phyloP scores from a whole-genome alignment of 2,888 invertebrate genomes.

The Drosophila neotestacea region DNA sequence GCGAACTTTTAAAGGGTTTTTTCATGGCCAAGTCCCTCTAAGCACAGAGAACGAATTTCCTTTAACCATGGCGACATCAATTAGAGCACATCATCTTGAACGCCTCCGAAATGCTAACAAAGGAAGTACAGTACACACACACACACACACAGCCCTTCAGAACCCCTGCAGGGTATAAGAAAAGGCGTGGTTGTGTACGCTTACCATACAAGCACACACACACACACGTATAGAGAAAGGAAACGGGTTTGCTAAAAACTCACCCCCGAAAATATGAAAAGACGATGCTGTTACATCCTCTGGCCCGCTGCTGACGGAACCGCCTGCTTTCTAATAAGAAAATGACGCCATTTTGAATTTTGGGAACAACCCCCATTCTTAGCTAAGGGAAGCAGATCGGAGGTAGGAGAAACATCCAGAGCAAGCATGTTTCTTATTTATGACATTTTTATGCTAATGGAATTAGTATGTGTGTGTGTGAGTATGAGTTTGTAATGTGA shows the following conservation, averaged over 20 bases:
- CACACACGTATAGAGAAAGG: neutral
- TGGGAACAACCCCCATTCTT: slow-evolving; percentile 61
- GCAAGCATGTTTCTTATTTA: slow-evolving; percentile 76
- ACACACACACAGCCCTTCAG: slow-evolving; percentile 34
- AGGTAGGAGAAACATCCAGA: slow-evolving; percentile 42
- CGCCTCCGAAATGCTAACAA: slow-evolving; percentile 43
- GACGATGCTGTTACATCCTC: slow-evolving; percentile 39
- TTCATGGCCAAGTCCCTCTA: slow-evolving; percentile 56
- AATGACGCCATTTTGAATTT: slow-evolving; percentile 82
- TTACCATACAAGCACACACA: neutral
- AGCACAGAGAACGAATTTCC: neutral
- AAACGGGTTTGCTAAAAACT: slow-evolving; percentile 73
- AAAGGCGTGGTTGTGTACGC: slow-evolving; percentile 67
- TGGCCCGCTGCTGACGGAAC: slow-evolving; percentile 7
- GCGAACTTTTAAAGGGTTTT: slow-evolving; percentile 52
- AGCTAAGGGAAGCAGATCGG: slow-evolving; percentile 32
- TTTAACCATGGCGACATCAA: slow-evolving; percentile 64
- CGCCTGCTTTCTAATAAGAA: slow-evolving; percentile 82
- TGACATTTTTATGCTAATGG: slow-evolving; percentile 82
- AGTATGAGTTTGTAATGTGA: slow-evolving; percentile 18
- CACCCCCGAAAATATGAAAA: slow-evolving; percentile 67
- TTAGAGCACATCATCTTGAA: slow-evolving; percentile 74
- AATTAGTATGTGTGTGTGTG: slow-evolving; percentile 44
- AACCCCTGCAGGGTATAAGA: slow-evolving; percentile 39
- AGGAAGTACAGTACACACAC: slow-evolving; percentile 61